phyloP scores from a whole-genome alignment of 64 coral and sea anemone genomes.

The Porites lutea region DNA sequence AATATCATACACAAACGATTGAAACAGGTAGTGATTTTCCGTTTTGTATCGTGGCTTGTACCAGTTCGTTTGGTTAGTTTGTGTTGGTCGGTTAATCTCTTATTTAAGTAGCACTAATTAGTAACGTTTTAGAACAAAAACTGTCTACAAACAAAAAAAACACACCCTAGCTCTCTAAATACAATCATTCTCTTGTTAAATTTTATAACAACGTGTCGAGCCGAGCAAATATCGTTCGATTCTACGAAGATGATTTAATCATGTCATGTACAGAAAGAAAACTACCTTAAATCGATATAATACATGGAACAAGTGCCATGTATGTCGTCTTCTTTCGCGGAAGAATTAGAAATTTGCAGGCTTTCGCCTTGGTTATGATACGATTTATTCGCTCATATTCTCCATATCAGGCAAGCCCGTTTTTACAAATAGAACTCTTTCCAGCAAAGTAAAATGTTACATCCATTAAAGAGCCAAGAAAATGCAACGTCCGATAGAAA shows the following conservation, averaged over 20 bases:
- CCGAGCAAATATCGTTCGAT: slow-evolving; percentile 79
- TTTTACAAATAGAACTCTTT: slow-evolving; percentile 65
- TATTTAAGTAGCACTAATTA: slow-evolving; percentile 22
- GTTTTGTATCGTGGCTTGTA: not conserved
- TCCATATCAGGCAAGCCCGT: slow-evolving; percentile 68
- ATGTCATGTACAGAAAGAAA: slow-evolving; percentile 68
- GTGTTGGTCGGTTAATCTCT: slow-evolving; percentile 69
- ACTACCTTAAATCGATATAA: slow-evolving; percentile 82
- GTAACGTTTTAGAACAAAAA: slow-evolving; percentile 58
- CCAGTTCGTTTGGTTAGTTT: slow-evolving; percentile 69
- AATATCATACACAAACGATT: slow-evolving; percentile 80
- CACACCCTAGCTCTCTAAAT: slow-evolving; percentile 54
- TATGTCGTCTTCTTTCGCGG: slow-evolving; percentile 78
- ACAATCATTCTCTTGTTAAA: slow-evolving; percentile 51
- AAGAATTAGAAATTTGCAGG: slow-evolving; percentile 74
- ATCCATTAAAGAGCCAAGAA: slow-evolving; percentile 49
- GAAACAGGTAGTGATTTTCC: slow-evolving; percentile 26
- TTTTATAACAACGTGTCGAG: slow-evolving; percentile 61
- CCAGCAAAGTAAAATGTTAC: slow-evolving; percentile 86
- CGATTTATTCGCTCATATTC: slow-evolving; percentile 83
- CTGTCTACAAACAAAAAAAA: slow-evolving; percentile 29
- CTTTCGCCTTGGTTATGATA: slow-evolving; percentile 49
- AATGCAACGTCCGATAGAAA: slow-evolving; percentile 44
- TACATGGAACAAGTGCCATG: slow-evolving; percentile 77
- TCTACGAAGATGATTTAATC: slow-evolving; percentile 70